Conservation (phyloP, 2,797 vertebrate species). For the Chrosomus eos region DNA sequence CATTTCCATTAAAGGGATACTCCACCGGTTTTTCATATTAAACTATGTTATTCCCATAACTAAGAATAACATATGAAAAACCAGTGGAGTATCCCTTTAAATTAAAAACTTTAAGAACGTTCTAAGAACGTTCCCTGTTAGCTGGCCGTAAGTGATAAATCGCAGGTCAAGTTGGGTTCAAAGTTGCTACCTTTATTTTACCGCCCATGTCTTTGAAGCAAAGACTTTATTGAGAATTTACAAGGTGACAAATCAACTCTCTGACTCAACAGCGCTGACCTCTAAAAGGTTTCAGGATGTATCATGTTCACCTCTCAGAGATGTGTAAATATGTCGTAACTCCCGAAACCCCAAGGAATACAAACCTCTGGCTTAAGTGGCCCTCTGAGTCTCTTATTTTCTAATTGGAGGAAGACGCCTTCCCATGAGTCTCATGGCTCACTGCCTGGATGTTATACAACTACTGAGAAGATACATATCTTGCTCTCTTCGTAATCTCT, state of each 20-base stretch:
- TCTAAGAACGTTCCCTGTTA: neutral
- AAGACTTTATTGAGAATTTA: neutral
- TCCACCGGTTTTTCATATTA: too few species aligned
- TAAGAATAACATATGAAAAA: too few species aligned
- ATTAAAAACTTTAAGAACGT: too few species aligned
- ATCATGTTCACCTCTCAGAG: neutral
- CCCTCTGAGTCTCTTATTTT: slow-evolving; percentile 21
- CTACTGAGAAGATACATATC: neutral
- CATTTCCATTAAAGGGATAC: neutral
- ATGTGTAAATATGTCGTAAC: neutral
- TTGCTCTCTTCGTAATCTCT: neutral
- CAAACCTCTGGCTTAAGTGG: slow-evolving; percentile 7
- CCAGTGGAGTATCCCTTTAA: too few species aligned
- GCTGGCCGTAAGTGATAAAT: neutral
- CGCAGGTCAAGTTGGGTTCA: neutral
- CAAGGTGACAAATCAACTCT: neutral
- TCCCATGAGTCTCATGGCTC: slow-evolving; percentile 21
- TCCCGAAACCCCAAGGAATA: slow-evolving; percentile 1
- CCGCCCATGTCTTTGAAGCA: neutral
- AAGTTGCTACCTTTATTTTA: slow-evolving; percentile 3
- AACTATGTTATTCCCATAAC: too few species aligned
- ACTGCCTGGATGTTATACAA: slow-evolving; percentile 34
- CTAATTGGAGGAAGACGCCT: slow-evolving; percentile 34
- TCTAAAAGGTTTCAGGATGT: slow-evolving; percentile 5
- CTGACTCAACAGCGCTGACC: neutral